Conservation (phyloP, 2,113 vertebrate species). For the Cebus imitator region DNA sequence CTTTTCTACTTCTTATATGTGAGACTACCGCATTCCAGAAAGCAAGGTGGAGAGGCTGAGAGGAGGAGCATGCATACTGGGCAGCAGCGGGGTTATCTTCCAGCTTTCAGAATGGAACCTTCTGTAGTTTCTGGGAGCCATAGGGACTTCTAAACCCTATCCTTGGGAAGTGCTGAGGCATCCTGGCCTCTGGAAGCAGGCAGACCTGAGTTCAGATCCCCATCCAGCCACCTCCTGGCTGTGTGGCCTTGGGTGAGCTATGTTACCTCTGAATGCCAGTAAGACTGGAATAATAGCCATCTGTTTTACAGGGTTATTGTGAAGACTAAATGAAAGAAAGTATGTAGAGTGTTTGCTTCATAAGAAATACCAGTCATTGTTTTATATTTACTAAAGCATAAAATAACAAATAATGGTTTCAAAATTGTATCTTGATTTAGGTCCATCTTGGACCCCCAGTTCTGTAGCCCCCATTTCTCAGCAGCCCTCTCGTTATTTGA, state of each 20-base stretch:
- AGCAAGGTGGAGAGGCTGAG: not conserved
- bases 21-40: slow-evolving; percentile 1
- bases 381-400: not conserved
- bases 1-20: not conserved
- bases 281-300: not conserved
- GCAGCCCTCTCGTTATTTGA: not conserved
- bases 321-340: not conserved
- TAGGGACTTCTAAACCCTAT: not conserved
- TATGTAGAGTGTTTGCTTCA: not conserved
- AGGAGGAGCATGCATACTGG: not conserved
- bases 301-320: not conserved
- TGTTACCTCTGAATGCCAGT: not conserved
- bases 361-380: not conserved
- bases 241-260: not conserved
- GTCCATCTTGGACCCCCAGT: not conserved
- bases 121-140: not conserved
- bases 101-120: not conserved
- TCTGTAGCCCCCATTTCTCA: not conserved
- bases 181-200: slow-evolving; percentile 11
- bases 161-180: not conserved
- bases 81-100: not conserved
- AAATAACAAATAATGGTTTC: slow-evolving; percentile 24
- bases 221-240: not conserved
- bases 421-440: not conserved
- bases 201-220: slow-evolving; percentile 4